A percentile compares a stretch with the other conserved stretches of the same genome.
Conservation (phyloP, 2,113 vertebrate species). For the Tautogolabrus adspersus region DNA sequence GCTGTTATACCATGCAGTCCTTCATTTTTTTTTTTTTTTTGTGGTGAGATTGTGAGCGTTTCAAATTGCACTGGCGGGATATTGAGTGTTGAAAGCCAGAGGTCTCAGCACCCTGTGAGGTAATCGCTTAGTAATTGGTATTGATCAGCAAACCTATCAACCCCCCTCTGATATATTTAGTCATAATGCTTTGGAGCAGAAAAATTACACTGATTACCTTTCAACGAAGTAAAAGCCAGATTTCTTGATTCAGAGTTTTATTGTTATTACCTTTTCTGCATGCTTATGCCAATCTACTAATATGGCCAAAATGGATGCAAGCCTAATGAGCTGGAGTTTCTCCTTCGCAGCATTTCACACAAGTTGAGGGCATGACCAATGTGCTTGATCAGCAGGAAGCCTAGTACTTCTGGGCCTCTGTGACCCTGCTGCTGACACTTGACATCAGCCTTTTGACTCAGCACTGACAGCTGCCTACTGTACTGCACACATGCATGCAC, state of each 20-base stretch:
- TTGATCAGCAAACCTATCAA: slow-evolving; percentile 56
- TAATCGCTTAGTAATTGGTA: slow-evolving; percentile 61
- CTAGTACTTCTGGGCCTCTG: slow-evolving; percentile 32
- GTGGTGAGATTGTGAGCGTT: slow-evolving; percentile 3
- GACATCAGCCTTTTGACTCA: slow-evolving; percentile 44
- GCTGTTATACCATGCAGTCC: not conserved
- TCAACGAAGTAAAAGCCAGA: slow-evolving; percentile 35
- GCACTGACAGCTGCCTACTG: slow-evolving; percentile 52
- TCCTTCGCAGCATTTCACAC: not conserved
- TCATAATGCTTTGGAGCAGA: slow-evolving; percentile 20
- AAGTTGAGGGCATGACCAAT: slow-evolving; percentile 12
- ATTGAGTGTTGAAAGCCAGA: slow-evolving; percentile 43
- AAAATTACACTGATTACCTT: slow-evolving; percentile 25
- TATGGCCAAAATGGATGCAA: not conserved
- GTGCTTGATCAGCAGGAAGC: slow-evolving; percentile 52
- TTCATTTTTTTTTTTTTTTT: slow-evolving; percentile 3
- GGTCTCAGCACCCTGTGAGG: slow-evolving; percentile 40
- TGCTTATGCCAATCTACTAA: not conserved
- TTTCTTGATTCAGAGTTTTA: slow-evolving; percentile 11
- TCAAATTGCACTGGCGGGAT: not conserved
- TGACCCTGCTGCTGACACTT: slow-evolving; percentile 60
- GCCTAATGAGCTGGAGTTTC: slow-evolving; percentile 29
- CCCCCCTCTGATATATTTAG: slow-evolving; percentile 41
- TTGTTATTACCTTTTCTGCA: slow-evolving; percentile 11
- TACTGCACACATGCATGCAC: slow-evolving; percentile 1